These are phyloP conservation scores for Hydrochoerus hydrochaeris DNA, from an alignment of 2,113 vertebrate genomes.

Conservation along the genomic window DNA sequence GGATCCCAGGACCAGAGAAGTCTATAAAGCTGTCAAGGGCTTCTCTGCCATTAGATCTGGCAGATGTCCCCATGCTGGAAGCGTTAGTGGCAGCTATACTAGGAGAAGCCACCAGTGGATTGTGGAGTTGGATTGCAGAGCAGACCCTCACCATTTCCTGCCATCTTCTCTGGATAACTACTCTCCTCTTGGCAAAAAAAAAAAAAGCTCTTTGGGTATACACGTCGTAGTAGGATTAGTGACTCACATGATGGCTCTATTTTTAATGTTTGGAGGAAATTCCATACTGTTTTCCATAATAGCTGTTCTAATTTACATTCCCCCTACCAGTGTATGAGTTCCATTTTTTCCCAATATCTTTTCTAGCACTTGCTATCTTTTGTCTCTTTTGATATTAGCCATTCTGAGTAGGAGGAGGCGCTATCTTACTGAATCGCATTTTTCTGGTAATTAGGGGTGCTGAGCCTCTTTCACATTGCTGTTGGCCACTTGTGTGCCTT, in stretches of 20 bases:
- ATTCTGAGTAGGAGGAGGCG: not conserved
- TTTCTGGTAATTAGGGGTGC: not conserved
- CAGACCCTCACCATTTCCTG: not conserved
- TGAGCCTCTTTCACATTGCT: not conserved
- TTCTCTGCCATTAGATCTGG: not conserved
- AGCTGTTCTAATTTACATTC: constrained; percentile 2
- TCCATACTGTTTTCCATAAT: not conserved
- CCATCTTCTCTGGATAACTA: not conserved
- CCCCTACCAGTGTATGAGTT: not conserved
- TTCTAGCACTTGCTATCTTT: not conserved
- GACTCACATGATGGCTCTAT: not conserved
- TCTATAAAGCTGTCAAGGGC: not conserved
- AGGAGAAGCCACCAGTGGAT: not conserved
- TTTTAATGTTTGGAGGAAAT: not conserved
- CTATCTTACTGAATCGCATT: not conserved
- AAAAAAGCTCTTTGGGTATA: not conserved
- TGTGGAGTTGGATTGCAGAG: not conserved
- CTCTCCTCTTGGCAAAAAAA: not conserved
- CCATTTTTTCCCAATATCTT: not conserved
- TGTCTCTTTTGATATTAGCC: not conserved
- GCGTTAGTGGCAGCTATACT: not conserved
- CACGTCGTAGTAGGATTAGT: not conserved
- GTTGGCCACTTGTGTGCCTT: not conserved
- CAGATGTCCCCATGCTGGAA: not conserved
- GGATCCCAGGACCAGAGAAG: not conserved